Conservation (phyloP, 2,888 invertebrate species). For the Sabatieria punctata region DNA sequence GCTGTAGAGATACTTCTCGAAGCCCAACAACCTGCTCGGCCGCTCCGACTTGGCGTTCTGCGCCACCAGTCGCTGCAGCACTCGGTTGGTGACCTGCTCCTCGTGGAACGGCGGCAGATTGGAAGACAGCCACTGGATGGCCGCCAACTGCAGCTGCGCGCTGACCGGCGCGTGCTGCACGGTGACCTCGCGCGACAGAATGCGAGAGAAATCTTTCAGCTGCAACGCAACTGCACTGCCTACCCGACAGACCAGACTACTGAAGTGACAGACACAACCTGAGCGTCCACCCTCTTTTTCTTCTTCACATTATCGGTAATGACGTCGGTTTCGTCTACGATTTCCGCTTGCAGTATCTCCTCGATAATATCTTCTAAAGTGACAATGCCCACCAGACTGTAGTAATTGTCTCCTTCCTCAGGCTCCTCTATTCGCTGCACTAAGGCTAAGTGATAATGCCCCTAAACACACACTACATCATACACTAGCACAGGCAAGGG, state of each 20-base stretch:
- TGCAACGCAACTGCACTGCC: no score
- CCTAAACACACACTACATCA: conserved; percentile 32
- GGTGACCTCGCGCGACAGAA: background rate
- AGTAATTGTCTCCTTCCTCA: conserved; percentile 70
- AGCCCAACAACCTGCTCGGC: background rate
- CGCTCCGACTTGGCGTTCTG: conserved; percentile 46
- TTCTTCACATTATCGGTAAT: background rate
- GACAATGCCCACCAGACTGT: conserved; percentile 75
- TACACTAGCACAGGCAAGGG: no score
- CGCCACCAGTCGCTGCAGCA: conserved; percentile 66
- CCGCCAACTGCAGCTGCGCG: conserved; percentile 76
- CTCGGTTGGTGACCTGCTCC: conserved; percentile 3
- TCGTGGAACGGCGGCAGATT: background rate
- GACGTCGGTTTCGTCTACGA: conserved; percentile 86
- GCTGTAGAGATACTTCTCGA: conserved; percentile 21
- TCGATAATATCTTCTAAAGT: conserved; percentile 92
- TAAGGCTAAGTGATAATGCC: conserved; percentile 66
- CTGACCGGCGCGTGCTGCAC: conserved; percentile 41
- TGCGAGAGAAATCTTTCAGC: background rate
- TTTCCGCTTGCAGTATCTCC: conserved; percentile 86
- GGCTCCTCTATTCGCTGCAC: conserved; percentile 78
- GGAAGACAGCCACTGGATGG: conserved; percentile 73
- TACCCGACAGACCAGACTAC: background rate
- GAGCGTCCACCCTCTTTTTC: conserved; percentile 6
- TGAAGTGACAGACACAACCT: background rate